Evolutionary conservation across 2,888 invertebrate genomes (phyloP), one percentile per base, ranked within the genome.

Genomic region (Pemphredon lugubris): DNA sequence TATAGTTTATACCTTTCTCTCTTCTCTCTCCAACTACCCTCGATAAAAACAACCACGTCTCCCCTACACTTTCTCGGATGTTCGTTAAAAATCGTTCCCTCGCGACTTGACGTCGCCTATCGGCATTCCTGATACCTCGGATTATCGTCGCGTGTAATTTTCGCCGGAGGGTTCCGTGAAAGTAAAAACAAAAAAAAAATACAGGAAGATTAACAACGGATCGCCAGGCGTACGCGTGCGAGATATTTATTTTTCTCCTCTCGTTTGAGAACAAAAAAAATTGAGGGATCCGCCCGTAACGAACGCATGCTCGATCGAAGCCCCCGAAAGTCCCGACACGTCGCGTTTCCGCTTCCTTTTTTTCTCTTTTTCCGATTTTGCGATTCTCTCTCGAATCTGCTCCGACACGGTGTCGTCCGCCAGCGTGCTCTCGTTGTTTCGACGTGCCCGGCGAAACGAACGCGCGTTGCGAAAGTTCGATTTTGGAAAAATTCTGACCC

Each of bases 1-100:
- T 92, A 93, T 93, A 93, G 90, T 93, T 79, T 77, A 73, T 72
- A 61, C 61, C 53, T 70, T 69, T 58, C 53, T 65, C 67, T 32
- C 72, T 71, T 51, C 16, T 47, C 42, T 51, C 14, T 45, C 13
- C 34, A 34, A 14, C 23, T 32, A 44, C 30, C 37, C 53, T 23
- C 26, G 23, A 55, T 18, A 5, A 3, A 1, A 37, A 37, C 9
- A 37, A 4, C 44, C 44, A 21, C 42, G 5, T n/a, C 16, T 14
- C 13, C 23, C 20, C 9, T 20, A 39, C 11, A 23, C 23, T 18
- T 34, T 53, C 16, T 21, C 11, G 2, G 13, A 18, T 9, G 16
- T 21, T n/a, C 32, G n/a, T 37, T 9, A n/a, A 37, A 7, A n/a
- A 4, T 11, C 11, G n/a, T 4, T n/a, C n/a, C n/a, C n/a, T n/a